Base-by-base conservation (phyloP, 2,888 invertebrate genomes). In the Smittia sp. region DNA sequence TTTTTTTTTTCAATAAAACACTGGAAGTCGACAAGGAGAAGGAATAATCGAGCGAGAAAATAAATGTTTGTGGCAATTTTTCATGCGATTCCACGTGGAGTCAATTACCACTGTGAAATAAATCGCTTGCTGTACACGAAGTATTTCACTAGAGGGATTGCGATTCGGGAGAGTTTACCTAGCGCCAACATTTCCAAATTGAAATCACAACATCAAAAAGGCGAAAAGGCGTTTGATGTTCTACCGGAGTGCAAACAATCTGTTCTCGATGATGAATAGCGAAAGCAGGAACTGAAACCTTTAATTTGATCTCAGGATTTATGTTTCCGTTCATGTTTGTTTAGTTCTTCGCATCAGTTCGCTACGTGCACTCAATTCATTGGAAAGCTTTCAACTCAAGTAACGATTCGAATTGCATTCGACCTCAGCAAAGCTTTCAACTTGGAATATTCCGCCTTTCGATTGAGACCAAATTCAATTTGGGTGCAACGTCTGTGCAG, bases 41-140 rank as follows among this genome's bases (percentile, higher is more conserved):
- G n/a, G n/a, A 46, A 15, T 46, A 46, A 46, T 46, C 46, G 15
- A 20, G 58, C 58, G 58, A 58, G 22, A 58, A 22, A 58, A 22
- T 18, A 58, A 58, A 58, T 58, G 20, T 58, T 58, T 58, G 58
- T 58, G 58, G 58, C 58, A 58, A 58, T 58, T 58, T 58, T 58
- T 58, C 58, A 58, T 58, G 58, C 9, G 18, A 20, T 58, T 58
- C 18, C 18, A 9, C 9, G 58, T 58, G 18, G 58, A 58, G 58
- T 58, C 58, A 58, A 58, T 58, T 58, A 58, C 58, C 46, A 46
- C 9, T 58, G 20, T 20, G 18, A 18, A 58, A 58, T 58, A 58
- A 58, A 58, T 58, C 58, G 15, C 52, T 18, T 20, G 18, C 58
- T 20, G 15, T 20, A 18, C 58, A 46, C 11, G 2, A 11, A 46